phyloP scores from a whole-genome alignment of 2,113 vertebrate genomes.

The Hippocampus abdominalis region DNA sequence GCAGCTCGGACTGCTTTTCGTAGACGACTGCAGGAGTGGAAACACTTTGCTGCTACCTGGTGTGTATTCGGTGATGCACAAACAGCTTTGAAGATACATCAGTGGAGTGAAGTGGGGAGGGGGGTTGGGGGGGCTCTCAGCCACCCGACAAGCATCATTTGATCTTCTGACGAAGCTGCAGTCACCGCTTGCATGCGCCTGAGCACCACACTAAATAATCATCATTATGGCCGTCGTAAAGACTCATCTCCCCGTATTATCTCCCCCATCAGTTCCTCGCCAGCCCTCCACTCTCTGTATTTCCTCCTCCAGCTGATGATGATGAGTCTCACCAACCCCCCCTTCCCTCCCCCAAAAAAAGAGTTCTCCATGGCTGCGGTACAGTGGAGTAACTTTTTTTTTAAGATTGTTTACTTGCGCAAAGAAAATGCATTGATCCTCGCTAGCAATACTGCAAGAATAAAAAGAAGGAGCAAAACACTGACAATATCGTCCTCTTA shows the following conservation, averaged over 20 bases:
- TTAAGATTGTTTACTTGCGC: background rate
- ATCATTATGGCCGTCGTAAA: slow-evolving; percentile 62
- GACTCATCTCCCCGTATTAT: slow-evolving; percentile 49
- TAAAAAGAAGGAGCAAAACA: too few species aligned
- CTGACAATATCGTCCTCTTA: background rate
- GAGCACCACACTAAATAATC: slow-evolving; percentile 64
- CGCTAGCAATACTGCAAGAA: too few species aligned
- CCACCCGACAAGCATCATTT: slow-evolving; percentile 27
- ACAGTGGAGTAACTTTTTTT: background rate
- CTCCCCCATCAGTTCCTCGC: slow-evolving; percentile 16
- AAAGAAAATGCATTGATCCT: too few species aligned
- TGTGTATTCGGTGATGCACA: slow-evolving; percentile 13
- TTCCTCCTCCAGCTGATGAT: slow-evolving; percentile 12
- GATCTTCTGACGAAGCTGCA: slow-evolving; percentile 43
- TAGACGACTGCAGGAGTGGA: slow-evolving; percentile 9
- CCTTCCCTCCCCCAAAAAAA: background rate
- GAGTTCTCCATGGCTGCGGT: background rate
- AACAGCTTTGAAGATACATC: slow-evolving; percentile 34
- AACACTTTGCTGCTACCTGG: background rate
- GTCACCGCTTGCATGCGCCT: slow-evolving; percentile 28
- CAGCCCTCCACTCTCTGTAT: slow-evolving; percentile 1
- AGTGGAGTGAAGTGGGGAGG: slow-evolving; percentile 14
- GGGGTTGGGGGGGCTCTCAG: background rate
- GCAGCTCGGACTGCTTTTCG: background rate
- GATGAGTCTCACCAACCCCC: background rate